Evolutionary conservation across 2,888 invertebrate genomes (phyloP).

Genomic region (Balanococcus diminutus): DNA sequence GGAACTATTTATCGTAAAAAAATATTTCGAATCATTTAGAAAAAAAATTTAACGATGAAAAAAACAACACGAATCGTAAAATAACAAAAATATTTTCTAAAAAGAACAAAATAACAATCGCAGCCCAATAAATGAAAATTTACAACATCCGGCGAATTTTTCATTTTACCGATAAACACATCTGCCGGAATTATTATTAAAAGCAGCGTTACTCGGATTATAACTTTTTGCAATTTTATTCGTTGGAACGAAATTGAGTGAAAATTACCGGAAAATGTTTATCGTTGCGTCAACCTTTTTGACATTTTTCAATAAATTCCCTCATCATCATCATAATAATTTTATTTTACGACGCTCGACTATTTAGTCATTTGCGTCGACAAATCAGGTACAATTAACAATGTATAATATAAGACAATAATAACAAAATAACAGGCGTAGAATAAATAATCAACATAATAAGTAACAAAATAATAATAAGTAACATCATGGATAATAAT

Average conservation of each 20-base stretch:
- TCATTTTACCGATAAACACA: not conserved
- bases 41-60: not conserved
- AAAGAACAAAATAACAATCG: not conserved
- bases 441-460: too few species aligned
- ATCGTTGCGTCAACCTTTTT: constrained; percentile 7
- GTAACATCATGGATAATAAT: too few species aligned
- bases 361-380: too few species aligned
- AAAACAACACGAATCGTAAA: not conserved
- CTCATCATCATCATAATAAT: too few species aligned
- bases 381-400: too few species aligned
- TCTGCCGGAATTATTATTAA: not conserved
- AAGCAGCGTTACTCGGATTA: not conserved
- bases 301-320: constrained; percentile 23
- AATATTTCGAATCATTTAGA: not conserved
- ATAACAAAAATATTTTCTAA: not conserved
- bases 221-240: not conserved
- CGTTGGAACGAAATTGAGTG: not conserved
- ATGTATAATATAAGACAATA: too few species aligned
- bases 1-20: too few species aligned
- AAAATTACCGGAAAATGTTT: constrained; percentile 18
- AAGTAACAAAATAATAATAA: too few species aligned
- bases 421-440: too few species aligned
- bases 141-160: not conserved
- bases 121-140: not conserved
- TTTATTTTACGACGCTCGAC: too few species aligned